A percentile compares a stretch with the other conserved stretches of the same genome.
Conservation (phyloP, 2,888 invertebrate species). For the Petrolisthes cinctipes region DNA sequence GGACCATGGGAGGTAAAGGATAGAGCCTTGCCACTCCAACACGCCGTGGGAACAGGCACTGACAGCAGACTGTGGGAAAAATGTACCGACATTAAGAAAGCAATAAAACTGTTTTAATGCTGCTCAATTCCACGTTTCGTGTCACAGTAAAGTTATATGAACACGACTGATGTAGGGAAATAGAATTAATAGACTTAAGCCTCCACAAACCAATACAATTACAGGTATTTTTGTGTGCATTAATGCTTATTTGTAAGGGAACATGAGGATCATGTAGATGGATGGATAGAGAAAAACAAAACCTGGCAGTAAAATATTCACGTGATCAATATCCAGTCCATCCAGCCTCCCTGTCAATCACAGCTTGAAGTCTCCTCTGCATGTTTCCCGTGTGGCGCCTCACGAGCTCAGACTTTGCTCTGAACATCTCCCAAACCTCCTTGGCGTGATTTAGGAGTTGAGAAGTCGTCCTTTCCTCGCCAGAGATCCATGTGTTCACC, state of each 20-base stretch:
- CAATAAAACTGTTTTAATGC: not conserved
- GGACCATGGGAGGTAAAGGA: not conserved
- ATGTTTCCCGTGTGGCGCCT: no score
- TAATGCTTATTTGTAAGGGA: not conserved
- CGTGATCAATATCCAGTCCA: no score
- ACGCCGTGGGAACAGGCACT: not conserved
- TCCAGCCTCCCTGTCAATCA: no score
- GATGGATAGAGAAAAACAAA: not conserved
- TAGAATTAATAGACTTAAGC: not conserved
- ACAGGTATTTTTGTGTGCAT: not conserved
- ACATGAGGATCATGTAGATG: not conserved
- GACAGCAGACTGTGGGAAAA: not conserved
- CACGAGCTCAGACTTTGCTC: not conserved
- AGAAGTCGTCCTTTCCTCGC: not conserved
- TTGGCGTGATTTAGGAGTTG: not conserved
- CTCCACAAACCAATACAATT: not conserved
- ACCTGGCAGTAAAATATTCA: no score
- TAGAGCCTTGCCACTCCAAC: not conserved
- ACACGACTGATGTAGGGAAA: no score
- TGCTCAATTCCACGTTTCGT: not conserved
- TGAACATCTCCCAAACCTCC: not conserved
- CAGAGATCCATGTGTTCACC: not conserved
- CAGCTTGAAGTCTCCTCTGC: no score
- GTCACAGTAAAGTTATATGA: not conserved
- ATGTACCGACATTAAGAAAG: not conserved